Evolutionary conservation across 2,797 vertebrate genomes (phyloP), one percentile per base, ranked within the genome.

Genomic region (Helicolenus hilgendorfi): DNA sequence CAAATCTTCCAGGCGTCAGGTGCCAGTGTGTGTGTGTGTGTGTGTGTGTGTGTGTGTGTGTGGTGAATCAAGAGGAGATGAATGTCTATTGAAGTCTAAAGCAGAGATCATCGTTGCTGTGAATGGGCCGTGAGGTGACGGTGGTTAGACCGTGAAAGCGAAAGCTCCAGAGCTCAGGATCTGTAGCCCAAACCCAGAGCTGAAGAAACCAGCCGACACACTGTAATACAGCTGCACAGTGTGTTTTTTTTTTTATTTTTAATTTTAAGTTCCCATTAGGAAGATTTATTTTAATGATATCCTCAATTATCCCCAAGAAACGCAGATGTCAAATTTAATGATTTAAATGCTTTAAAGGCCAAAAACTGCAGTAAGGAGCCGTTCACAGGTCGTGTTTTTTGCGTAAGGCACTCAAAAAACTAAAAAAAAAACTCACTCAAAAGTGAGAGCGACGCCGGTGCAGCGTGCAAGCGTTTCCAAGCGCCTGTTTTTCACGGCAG

Each of bases 41-140:
- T 35, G 36, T 38, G n/a, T 41, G 55, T 72, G 72, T 78, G 18
- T 58, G 35, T 72, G 69, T 80, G 71, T 85, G 74, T 69, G 74
- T 55, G 79, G 33, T 86, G 90, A 93, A 89, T 73, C 77, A 88
- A 74, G 26, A 79, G 69, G 78, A 93, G 88, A 92, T 95, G 73
- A 92, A 93, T 89, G 85, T 85, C 84, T 92, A 74, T 86, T 91
- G 73, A 89, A 81, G 85, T 79, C 73, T 89, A 59, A 81, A 86
- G 83, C 73, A 49, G 83, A 84, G 76, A 89, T 90, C 72, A 89
- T 90, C 63, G 62, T 49, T 77, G 84, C 87, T 58, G 87, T 88
- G 94, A 94, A 92, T 82, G 74, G 78, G 77, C 84, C 84, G 76
- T 33, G 72, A 86, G 92, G 87, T 92, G 92, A 84, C 65, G 85